phyloP scores from a whole-genome alignment of 2,888 invertebrate species.

The Nebria brevicollis region DNA sequence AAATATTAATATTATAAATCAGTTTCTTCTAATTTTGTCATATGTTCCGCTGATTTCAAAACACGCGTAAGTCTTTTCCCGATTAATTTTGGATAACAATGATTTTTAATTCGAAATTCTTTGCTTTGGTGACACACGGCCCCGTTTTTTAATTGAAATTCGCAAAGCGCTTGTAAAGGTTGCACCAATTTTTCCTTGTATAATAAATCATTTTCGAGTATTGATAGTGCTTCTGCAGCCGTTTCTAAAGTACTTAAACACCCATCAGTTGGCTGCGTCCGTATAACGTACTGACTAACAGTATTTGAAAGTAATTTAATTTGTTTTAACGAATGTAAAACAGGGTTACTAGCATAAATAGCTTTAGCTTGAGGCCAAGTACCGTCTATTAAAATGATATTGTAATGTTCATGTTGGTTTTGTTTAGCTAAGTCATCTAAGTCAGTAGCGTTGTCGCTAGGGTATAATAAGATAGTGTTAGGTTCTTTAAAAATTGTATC shows the following conservation, averaged over 20 bases:
- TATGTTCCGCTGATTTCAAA: constrained; percentile 59
- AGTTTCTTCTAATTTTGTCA: constrained; percentile 30
- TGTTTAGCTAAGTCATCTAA: constrained; percentile 67
- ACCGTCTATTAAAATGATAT: constrained; percentile 88
- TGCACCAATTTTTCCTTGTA: constrained; percentile 75
- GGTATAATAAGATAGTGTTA: constrained; percentile 83
- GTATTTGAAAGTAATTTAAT: constrained; percentile 80
- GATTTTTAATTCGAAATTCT: constrained; percentile 84
- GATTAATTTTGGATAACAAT: constrained; percentile 81
- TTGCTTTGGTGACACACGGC: constrained; percentile 94
- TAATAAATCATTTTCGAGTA: constrained; percentile 76
- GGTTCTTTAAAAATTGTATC: constrained; percentile 72
- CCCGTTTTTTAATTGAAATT: constrained; percentile 89
- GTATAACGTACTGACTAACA: constrained; percentile 88
- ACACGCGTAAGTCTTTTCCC: constrained; percentile 78
- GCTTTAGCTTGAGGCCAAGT: constrained; percentile 97
- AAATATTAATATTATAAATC: constrained; percentile 24
- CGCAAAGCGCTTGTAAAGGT: constrained; percentile 85
- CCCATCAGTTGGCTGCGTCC: constrained; percentile 92
- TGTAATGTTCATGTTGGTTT: constrained; percentile 67
- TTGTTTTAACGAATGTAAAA: constrained; percentile 79
- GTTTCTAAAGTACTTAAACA: constrained; percentile 92
- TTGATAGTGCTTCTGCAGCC: constrained; percentile 80
- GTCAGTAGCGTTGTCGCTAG: constrained; percentile 78
- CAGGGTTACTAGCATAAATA: constrained; percentile 84